Evolutionary conservation across 2,797 vertebrate species (phyloP).

Genomic region (Hafferia zeledoni): DNA sequence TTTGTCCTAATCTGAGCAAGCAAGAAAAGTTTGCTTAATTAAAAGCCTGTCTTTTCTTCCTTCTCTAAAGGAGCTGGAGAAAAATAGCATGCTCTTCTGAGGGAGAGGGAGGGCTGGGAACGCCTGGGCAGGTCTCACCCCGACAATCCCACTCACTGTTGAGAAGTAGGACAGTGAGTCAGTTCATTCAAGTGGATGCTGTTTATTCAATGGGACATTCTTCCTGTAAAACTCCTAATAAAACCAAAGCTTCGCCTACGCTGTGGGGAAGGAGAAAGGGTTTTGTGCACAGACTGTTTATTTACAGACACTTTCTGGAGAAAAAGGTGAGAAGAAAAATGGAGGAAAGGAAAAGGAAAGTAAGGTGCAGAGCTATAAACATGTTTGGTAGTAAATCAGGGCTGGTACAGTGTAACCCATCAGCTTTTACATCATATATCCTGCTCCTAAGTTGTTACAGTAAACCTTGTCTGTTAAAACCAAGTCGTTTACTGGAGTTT

Average conservation of each 20-base stretch:
- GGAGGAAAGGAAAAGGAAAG: conserved; percentile 36
- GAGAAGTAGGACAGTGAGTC: conserved; percentile 55
- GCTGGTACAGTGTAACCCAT: neutral
- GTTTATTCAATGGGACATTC: conserved; percentile 62
- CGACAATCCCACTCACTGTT: conserved; percentile 55
- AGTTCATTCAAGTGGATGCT: conserved; percentile 67
- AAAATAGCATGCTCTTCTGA: conserved; percentile 53
- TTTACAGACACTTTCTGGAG: conserved; percentile 5
- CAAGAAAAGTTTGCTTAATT: conserved; percentile 68
- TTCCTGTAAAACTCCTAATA: conserved; percentile 54
- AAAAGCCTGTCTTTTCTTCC: conserved; percentile 64
- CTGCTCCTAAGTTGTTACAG: neutral
- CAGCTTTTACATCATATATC: neutral
- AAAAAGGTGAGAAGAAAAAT: conserved; percentile 41
- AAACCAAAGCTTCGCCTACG: conserved; percentile 1
- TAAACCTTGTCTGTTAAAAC: conserved; percentile 12
- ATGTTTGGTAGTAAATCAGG: neutral
- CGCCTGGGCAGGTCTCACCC: conserved; percentile 45
- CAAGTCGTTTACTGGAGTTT: neutral
- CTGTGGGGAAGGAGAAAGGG: conserved; percentile 4
- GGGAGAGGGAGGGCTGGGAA: conserved; percentile 58
- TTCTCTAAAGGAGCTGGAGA: neutral
- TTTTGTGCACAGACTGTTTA: conserved; percentile 49
- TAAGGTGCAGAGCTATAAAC: conserved; percentile 47
- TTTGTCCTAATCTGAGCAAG: conserved; percentile 66